These are phyloP conservation scores for Chionodraco myersi DNA, from an alignment of 2,113 vertebrate genomes.

Conservation along the genomic window DNA sequence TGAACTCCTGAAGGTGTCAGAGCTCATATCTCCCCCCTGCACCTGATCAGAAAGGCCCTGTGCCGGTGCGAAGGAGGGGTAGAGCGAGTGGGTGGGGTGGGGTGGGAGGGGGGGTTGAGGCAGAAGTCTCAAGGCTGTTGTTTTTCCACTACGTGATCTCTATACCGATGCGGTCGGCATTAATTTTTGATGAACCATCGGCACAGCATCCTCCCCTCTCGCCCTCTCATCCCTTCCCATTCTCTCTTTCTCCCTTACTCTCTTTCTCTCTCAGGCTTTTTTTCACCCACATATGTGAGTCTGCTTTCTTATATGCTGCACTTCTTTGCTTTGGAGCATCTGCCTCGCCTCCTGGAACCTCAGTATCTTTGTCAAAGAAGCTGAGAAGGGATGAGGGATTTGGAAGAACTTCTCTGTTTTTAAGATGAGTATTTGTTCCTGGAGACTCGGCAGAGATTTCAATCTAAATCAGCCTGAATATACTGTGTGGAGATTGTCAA, in stretches of 20 bases:
- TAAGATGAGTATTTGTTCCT: slow-evolving; percentile 46
- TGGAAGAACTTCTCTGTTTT: slow-evolving; percentile 62
- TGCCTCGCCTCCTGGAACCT: slow-evolving; percentile 67
- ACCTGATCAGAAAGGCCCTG: slow-evolving; percentile 86
- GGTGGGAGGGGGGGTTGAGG: slow-evolving; percentile 50
- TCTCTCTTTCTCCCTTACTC: slow-evolving; percentile 37
- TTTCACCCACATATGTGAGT: slow-evolving; percentile 65
- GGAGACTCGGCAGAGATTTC: slow-evolving; percentile 58
- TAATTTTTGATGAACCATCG: slow-evolving; percentile 85
- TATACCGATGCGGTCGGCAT: slow-evolving; percentile 85
- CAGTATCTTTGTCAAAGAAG: slow-evolving; percentile 72
- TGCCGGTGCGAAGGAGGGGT: slow-evolving; percentile 66
- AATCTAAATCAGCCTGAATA: slow-evolving; percentile 52
- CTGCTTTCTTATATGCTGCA: slow-evolving; percentile 68
- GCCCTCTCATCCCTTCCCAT: slow-evolving; percentile 69
- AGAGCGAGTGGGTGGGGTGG: slow-evolving; percentile 14
- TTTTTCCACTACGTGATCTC: slow-evolving; percentile 85
- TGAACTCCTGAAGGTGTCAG: slow-evolving; percentile 86
- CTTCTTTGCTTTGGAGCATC: slow-evolving; percentile 73
- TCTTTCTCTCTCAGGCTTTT: slow-evolving; percentile 48
- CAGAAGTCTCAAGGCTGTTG: slow-evolving; percentile 83
- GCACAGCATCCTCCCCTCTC: slow-evolving; percentile 80
- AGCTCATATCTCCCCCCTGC: slow-evolving; percentile 81
- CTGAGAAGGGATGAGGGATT: slow-evolving; percentile 69
- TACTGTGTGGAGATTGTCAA: slow-evolving; percentile 37